Evolutionary conservation across 2,797 vertebrate species (phyloP).

Genomic region (Poeciliopsis gracilis): DNA sequence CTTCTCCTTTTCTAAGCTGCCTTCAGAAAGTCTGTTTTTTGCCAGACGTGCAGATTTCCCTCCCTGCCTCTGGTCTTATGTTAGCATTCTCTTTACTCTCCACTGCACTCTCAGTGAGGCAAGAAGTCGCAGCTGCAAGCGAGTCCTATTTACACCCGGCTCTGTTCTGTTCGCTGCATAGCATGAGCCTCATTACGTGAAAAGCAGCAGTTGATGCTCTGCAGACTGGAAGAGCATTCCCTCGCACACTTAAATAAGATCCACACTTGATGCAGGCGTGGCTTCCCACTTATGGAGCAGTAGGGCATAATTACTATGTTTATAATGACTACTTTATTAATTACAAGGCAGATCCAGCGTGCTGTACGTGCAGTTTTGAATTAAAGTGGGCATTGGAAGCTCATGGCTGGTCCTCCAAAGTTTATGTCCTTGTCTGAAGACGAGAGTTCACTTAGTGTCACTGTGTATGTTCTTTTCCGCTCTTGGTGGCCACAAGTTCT

Average conservation of each 20-base stretch:
- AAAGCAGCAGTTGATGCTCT: slow-evolving; percentile 41
- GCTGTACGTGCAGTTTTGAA: slow-evolving; percentile 20
- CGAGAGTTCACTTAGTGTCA: slow-evolving; percentile 41
- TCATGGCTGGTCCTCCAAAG: slow-evolving; percentile 8
- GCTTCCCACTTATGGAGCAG: slow-evolving; percentile 16
- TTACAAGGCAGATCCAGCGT: slow-evolving; percentile 13
- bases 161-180: slow-evolving; percentile 33
- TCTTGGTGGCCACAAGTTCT: slow-evolving; percentile 21
- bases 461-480: slow-evolving; percentile 17
- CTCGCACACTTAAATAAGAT: slow-evolving; percentile 33
- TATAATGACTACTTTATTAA: slow-evolving; percentile 38
- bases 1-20: slow-evolving; percentile 47
- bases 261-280: slow-evolving; percentile 24
- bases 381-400: background rate
- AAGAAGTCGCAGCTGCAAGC: slow-evolving; percentile 40
- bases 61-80: slow-evolving; percentile 33
- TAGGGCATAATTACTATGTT: slow-evolving; percentile 18
- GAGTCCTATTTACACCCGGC: slow-evolving; percentile 47
- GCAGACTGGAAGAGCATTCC: slow-evolving; percentile 45
- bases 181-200: slow-evolving; percentile 39
- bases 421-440: slow-evolving; percentile 35
- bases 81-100: slow-evolving; percentile 33
- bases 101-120: slow-evolving; percentile 36
- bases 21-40: slow-evolving; percentile 52
- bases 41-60: slow-evolving; percentile 18